A percentile compares a stretch with the other conserved stretches of the same genome.
Evolutionary conservation across 2,113 vertebrate genomes (phyloP).

Genomic region (Bubalus kerabau): DNA sequence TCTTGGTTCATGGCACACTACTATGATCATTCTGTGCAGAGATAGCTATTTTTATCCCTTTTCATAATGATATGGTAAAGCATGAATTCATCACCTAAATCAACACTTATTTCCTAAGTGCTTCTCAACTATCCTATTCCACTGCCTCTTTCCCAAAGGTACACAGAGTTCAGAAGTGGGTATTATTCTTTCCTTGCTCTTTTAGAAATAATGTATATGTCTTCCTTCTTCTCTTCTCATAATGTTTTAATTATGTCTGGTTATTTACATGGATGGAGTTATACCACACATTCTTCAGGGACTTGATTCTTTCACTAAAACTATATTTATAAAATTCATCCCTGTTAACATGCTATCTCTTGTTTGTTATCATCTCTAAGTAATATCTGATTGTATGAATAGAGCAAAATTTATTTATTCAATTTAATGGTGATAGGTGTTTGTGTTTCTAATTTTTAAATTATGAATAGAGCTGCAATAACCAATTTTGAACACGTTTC

Average conservation of each 20-base stretch:
- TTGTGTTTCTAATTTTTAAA: neutral
- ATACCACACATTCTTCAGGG: neutral
- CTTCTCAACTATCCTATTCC: neutral
- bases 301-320: constrained; percentile 9
- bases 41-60: neutral
- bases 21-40: neutral
- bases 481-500: neutral
- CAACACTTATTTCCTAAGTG: neutral
- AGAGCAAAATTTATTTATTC: constrained; percentile 20
- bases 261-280: neutral
- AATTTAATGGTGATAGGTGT: constrained; percentile 1
- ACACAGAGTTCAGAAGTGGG: neutral
- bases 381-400: constrained; percentile 3
- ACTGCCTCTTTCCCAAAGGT: neutral
- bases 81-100: neutral
- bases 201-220: neutral
- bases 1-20: neutral
- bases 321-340: neutral
- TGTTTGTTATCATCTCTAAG: constrained; percentile 10
- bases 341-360: neutral
- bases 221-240: neutral
- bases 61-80: neutral
- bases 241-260: neutral
- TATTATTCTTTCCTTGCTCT: neutral
- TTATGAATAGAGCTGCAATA: neutral